Conservation (phyloP, 2,113 vertebrate genomes). For the Carassius auratus region DNA sequence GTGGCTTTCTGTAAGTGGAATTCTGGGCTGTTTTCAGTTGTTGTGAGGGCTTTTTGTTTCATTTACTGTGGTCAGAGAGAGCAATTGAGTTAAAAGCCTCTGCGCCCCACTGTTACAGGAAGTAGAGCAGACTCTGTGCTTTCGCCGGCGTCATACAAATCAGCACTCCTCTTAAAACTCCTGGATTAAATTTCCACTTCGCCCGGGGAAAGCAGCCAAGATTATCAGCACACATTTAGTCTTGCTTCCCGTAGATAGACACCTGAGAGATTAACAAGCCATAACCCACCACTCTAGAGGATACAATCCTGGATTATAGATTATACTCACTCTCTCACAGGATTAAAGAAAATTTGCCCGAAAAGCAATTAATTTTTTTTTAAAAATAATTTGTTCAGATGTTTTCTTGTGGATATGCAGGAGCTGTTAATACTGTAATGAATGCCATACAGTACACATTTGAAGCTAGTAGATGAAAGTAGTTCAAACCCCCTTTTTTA, state of each 20-base stretch:
- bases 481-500: not conserved
- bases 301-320: constrained; percentile 26
- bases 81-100: constrained; percentile 41
- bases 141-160: constrained; percentile 9
- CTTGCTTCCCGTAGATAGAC: constrained; percentile 2
- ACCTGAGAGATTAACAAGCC: constrained; percentile 30
- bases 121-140: constrained; percentile 32
- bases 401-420: not conserved
- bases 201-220: not conserved
- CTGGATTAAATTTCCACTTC: constrained; percentile 48
- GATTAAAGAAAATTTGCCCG: constrained; percentile 26
- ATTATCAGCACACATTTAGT: constrained; percentile 9
- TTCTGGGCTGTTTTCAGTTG: constrained; percentile 10
- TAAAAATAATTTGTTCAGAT: not conserved
- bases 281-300: constrained; percentile 11
- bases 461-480: not conserved
- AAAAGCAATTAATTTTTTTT: too few species aligned
- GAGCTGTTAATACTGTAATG: not conserved
- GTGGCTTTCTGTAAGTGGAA: not conserved
- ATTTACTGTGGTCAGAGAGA: constrained; percentile 37
- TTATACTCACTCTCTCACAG: constrained; percentile 19
- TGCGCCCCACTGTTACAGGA: constrained; percentile 21
- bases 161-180: constrained; percentile 17
- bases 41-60: constrained; percentile 24
- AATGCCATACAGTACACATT: not conserved